Base-by-base conservation (phyloP, 2,888 invertebrate species). In the Melangyna quadrimaculata region DNA sequence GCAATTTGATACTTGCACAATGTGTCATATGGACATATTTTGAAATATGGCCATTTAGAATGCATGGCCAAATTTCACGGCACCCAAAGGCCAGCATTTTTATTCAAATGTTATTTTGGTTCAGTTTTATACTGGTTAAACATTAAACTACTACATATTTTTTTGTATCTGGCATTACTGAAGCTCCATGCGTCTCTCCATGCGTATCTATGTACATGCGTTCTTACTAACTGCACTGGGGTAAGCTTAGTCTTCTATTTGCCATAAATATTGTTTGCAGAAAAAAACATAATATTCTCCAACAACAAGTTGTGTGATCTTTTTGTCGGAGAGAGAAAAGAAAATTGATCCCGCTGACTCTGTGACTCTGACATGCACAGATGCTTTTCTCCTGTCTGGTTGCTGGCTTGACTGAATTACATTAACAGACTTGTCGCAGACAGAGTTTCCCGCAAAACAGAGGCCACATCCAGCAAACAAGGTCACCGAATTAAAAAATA, bases 301-400 rank as follows among this genome's bases (percentile, higher is more conserved):
- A 53, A 17, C 55, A 55, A 19, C 17, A 7, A 69, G 43, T 51
- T n/a, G 48, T 35, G 35, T 35, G 61, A 53, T 75, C 70, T 59
- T 48, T 61, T 78, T 63, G 63, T 78, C 48, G 32, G 55, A n/a
- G 24, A 32, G 24, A n/a, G n/a, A n/a, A n/a, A n/a, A n/a, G 74
- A 75, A 79, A 80, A 72, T 40, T 75, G 75, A 84, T 84, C 75
- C 71, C 59, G 57, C 74, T 59, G 65, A 59, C 57, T 48, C 19
- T 40, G 40, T 59, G 65, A 59, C 57, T 70, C 12, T 79, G 79
- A 67, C 71, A 67, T 57, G 48, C 55, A 61, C 73, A 55, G 45
- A 70, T 69, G 53, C 48, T 59, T 67, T 63, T 40, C 43, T 40
- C 57, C 40, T 63, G 53, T 67, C 61, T 73, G 53, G 37, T 63